A percentile compares a stretch with the other conserved stretches of the same genome.
Conservation (phyloP, 2,888 invertebrate genomes). For the Cephalotes varians region DNA sequence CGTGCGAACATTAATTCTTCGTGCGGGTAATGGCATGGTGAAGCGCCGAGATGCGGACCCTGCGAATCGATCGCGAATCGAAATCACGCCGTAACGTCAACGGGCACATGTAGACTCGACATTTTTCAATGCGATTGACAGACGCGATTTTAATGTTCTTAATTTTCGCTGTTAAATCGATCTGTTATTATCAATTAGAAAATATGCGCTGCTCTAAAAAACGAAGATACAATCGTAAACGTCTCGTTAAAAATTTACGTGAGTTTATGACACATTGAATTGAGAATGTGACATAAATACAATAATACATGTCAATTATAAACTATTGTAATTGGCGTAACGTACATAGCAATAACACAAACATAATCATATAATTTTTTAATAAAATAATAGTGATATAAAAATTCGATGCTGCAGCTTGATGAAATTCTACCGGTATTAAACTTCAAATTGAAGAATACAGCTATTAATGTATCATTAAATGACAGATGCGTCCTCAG, state of each 20-base stretch:
- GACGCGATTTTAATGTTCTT: not conserved
- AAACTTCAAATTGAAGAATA: not conserved
- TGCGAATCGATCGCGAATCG: constrained; percentile 36
- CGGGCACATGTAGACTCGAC: not conserved
- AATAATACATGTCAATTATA: constrained; percentile 1
- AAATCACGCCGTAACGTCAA: constrained; percentile 18
- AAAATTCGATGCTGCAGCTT: not conserved
- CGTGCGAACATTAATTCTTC: constrained; percentile 39
- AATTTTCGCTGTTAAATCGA: constrained; percentile 2
- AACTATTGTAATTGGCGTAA: not conserved
- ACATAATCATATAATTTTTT: not conserved
- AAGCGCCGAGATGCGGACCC: not conserved
- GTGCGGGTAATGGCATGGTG: constrained; percentile 17
- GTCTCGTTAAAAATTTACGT: constrained; percentile 18
- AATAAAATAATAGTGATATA: not conserved
- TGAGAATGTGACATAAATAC: constrained; percentile 12
- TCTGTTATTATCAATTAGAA: constrained; percentile 5
- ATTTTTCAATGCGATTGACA: constrained; percentile 1
- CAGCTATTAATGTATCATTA: not conserved
- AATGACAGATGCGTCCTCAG: constrained; percentile 33
- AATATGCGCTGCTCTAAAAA: not conserved
- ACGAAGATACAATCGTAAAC: not conserved
- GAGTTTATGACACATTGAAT: not conserved
- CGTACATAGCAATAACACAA: not conserved
- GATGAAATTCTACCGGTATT: not conserved